These are phyloP conservation scores for Lagria hirta DNA, from an alignment of 2,888 invertebrate genomes.

Conservation along the genomic window DNA sequence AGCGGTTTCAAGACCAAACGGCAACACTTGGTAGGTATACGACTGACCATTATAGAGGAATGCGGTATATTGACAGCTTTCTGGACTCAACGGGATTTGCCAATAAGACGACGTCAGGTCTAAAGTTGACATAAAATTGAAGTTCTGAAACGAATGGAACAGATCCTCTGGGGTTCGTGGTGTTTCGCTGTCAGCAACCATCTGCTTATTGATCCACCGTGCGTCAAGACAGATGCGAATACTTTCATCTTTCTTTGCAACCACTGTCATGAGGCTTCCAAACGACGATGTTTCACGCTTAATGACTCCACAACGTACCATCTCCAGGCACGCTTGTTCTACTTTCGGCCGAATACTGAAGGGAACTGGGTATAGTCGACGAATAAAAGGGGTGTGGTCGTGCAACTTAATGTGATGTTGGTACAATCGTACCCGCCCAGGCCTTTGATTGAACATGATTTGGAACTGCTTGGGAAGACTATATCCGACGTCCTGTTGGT, in stretches of 20 bases:
- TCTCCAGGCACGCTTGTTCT: slow-evolving; percentile 33
- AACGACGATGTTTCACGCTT: slow-evolving; percentile 37
- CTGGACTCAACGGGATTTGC: slow-evolving; percentile 21
- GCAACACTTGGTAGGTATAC: slow-evolving; percentile 36
- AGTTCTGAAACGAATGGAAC: slow-evolving; percentile 18
- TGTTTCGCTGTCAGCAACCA: slow-evolving; percentile 39
- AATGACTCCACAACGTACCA: slow-evolving; percentile 40
- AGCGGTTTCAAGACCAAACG: slow-evolving; percentile 34
- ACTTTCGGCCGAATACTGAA: slow-evolving; percentile 33
- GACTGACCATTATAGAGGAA: slow-evolving; percentile 25
- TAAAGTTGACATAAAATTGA: slow-evolving; percentile 22
- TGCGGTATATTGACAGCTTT: slow-evolving; percentile 23
- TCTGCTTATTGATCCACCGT: slow-evolving; percentile 36
- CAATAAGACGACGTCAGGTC: slow-evolving; percentile 25
- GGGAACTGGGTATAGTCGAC: slow-evolving; percentile 39
- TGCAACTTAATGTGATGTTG: slow-evolving; percentile 31
- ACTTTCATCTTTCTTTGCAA: slow-evolving; percentile 25
- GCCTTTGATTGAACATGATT: slow-evolving; percentile 24
- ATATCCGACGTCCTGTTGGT: slow-evolving; percentile 10
- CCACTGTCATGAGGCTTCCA: slow-evolving; percentile 26
- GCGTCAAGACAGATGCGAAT: slow-evolving; percentile 43
- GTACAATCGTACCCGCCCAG: slow-evolving; percentile 27
- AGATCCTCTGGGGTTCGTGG: slow-evolving; percentile 25
- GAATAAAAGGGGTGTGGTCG: slow-evolving; percentile 29
- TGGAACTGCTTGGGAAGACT: slow-evolving; percentile 13